phyloP scores from a whole-genome alignment of 2,113 vertebrate genomes.

The Salvelinus alpinus region DNA sequence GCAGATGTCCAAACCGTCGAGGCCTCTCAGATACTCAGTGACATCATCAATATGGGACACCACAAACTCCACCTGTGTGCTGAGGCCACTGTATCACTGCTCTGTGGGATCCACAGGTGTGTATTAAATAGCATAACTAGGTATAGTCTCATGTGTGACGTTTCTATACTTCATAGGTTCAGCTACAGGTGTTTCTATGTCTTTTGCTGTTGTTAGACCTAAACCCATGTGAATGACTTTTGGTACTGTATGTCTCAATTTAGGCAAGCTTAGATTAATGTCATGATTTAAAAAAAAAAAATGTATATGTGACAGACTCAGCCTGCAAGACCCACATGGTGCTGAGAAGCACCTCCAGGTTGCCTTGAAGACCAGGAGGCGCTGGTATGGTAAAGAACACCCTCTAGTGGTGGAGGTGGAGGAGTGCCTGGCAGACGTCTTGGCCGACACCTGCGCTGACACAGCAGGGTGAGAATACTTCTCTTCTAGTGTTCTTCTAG shows the following conservation, averaged over 20 bases:
- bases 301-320: not conserved
- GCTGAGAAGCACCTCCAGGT: not conserved
- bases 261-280: not conserved
- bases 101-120: not conserved
- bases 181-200: not conserved
- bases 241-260: not conserved
- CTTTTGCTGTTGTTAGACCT: not conserved
- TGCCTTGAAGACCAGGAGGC: constrained; percentile 1
- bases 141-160: not conserved
- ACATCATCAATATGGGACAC: constrained; percentile 5
- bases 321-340: not conserved
- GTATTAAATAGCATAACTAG: not conserved
- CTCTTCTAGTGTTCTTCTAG: not conserved
- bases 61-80: constrained; percentile 3
- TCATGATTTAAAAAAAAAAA: not conserved
- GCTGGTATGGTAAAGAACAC: constrained; percentile 8
- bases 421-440: not conserved
- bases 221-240: too few species aligned
- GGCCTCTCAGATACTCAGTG: constrained; percentile 5
- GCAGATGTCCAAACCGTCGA: not conserved
- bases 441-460: not conserved
- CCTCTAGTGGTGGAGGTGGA: constrained; percentile 15
- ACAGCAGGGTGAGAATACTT: not conserved
- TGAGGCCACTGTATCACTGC: constrained; percentile 11
- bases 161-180: not conserved